Percentiles rank a stretch among this genome's conserved stretches.
Evolutionary conservation across 2,113 vertebrate genomes (phyloP).

Genomic region (Actenoides hombroni): DNA sequence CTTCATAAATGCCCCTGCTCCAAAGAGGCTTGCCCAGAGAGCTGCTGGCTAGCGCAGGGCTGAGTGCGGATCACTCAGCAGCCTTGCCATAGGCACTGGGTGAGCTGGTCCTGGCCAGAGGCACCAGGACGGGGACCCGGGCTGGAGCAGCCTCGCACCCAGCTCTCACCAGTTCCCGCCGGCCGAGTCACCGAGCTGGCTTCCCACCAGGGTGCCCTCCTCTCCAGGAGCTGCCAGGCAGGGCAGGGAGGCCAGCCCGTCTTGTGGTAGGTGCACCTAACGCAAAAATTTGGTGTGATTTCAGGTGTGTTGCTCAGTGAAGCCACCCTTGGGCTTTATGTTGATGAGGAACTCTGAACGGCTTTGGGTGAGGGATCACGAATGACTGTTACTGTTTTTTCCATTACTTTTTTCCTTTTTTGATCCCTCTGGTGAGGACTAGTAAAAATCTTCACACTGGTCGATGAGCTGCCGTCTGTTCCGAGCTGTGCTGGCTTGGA

Average conservation of each 20-base stretch:
- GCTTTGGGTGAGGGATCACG: background rate
- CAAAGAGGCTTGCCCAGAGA: no score
- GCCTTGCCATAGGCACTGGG: background rate
- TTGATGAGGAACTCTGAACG: background rate
- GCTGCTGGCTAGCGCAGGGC: background rate
- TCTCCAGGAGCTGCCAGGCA: no score
- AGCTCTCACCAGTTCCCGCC: rapidly evolving
- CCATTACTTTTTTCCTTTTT: background rate
- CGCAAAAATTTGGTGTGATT: background rate
- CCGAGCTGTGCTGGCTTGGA: rapidly evolving
- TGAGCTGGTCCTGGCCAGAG: rapidly evolving
- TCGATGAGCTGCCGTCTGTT: background rate
- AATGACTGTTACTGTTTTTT: background rate
- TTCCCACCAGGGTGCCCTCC: rapidly evolving
- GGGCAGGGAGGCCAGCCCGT: background rate
- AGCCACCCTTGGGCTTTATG: background rate
- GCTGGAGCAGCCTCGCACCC: background rate
- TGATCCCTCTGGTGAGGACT: background rate
- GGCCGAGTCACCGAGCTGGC: background rate
- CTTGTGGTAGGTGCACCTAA: no score
- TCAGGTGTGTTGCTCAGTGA: rapidly evolving
- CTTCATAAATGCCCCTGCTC: background rate
- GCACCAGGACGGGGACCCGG: no score
- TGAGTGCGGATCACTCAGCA: background rate
- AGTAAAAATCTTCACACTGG: background rate